Base-by-base conservation (phyloP, 2,113 vertebrate species). In the Pholis gunnellus region DNA sequence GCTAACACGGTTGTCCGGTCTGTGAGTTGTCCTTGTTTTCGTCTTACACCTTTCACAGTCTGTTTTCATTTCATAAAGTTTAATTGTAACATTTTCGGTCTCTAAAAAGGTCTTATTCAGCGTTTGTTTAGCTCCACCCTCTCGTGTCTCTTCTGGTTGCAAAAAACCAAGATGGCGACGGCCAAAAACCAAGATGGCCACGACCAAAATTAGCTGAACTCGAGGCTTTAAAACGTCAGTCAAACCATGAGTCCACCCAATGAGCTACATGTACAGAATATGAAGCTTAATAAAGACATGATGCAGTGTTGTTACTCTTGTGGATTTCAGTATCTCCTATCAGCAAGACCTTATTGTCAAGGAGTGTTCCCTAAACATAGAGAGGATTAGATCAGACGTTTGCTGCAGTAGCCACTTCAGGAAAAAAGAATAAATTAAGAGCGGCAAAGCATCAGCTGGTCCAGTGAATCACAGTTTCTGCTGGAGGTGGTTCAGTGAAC, bases 381-480 rank as follows among this genome's bases (percentile, higher is more conserved):
- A 22, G 60, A 29, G 42, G 74, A 82, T 78, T 50, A 63, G 61
- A 69, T 5, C 14, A 61, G 29, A 44, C 3, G 6, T 25, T 25
- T 31, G 66, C 60, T 65, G 36, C 61, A 61, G 59, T 1, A 7
- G 31, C 56, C 44, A 44, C 68, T 84, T 61, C 3, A 50, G 50
- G 79, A 52, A 18, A 48, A 18, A 38, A 67, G 59, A 85, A 80
- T 36, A 72, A 54, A 84, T 76, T 34, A 76, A 67, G 50, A 78
- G 72, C 50, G 79, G 56, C 66, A 76, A 87, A 89, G 44, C 77
- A 66, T 75, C 69, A 64, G 76, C 68, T 73, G 86, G 78, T 86
- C 50, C 70, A 60, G 56, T 85, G 81, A 83, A 63, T 88, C 75
- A 61, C 56, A 64, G 72, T 57, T 52, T 72, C 78, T 60, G 50